Base-by-base conservation (phyloP, 2,113 vertebrate species). In the Rhodinocichla rosea region DNA sequence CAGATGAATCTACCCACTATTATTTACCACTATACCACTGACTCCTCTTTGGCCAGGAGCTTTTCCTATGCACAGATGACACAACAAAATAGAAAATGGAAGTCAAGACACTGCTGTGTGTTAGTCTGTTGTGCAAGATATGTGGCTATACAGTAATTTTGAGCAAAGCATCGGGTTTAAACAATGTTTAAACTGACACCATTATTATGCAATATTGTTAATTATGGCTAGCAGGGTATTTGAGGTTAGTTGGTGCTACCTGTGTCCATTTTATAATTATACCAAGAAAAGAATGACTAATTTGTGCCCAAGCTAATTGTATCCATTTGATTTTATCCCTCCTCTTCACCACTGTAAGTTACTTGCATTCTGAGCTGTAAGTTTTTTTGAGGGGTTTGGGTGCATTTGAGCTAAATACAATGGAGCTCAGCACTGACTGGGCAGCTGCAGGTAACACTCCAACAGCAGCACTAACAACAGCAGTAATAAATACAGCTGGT, bases 121-220 rank as follows among this genome's bases (percentile, higher is more conserved):
- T 68, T 81, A 52, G 40, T 73, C 15, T 56, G 68, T 97, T 95
- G 89, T 93, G 94, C 86, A 97, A 95, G 88, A 77, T 40, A 11
- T 67, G 92, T 89, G 94, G 91, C 95, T 89, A 75, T 56, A 40
- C 37, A 79, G 78, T 68, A 96, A 94, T 96, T 96, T 68, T 2
- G 11, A 91, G 91, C 86, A 94, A 93, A 94, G 95, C 80, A 95
- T 81, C 0, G 12, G 80, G 94, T 92, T 94, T 89, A 92, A 97
- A 96, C 47, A 70, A 40, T 93, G 83, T 89, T 96, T 95, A 87
- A 97, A 95, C 73, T 71, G 91, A 97, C 92, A 89, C 64, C 81
- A 95, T 95, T 92, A 94, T 95, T 95, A 87, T 91, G 95, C 80
- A 96, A 91, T 90, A 83, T 89, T 81, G 80, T 92, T 97, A 97